Evolutionary conservation across 2,888 invertebrate species (phyloP).

Genomic region (Cynaeus angustus): DNA sequence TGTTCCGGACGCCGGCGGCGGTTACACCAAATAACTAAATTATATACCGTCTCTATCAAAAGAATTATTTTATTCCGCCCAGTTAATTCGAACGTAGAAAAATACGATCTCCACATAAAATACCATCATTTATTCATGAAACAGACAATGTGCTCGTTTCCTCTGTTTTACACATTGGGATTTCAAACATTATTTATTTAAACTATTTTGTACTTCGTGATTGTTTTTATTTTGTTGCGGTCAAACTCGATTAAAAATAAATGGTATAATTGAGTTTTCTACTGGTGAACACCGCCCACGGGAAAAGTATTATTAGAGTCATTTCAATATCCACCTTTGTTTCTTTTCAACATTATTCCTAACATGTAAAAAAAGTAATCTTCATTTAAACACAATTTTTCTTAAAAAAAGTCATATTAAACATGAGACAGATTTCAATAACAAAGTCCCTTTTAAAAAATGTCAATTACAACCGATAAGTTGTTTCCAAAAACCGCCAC

Average conservation of each 20-base stretch:
- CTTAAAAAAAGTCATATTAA: too few species aligned
- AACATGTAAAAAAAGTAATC: too few species aligned
- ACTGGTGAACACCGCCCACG: too few species aligned
- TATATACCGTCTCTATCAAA: slow-evolving; percentile 17
- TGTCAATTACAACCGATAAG: too few species aligned
- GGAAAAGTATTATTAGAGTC: too few species aligned
- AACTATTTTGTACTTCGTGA: background rate
- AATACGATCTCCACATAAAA: slow-evolving; percentile 27
- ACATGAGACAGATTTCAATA: too few species aligned
- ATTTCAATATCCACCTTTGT: too few species aligned
- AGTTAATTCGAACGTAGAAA: slow-evolving; percentile 18
- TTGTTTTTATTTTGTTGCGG: slow-evolving; percentile 9
- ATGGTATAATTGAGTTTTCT: background rate
- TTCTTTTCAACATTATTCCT: too few species aligned
- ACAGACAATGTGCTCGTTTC: too few species aligned
- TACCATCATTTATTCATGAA: slow-evolving; percentile 14
- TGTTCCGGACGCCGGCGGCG: slow-evolving; percentile 16
- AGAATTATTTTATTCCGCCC: slow-evolving; percentile 23
- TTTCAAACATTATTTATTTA: background rate
- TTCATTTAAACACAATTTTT: too few species aligned
- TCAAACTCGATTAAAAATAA: background rate
- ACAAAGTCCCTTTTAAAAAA: too few species aligned
- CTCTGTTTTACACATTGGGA: slow-evolving; percentile 5
- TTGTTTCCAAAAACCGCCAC: background rate
- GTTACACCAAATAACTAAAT: slow-evolving; percentile 38